Conservation (phyloP, 2,113 vertebrate genomes). For the Aldabrachelys gigantea region DNA sequence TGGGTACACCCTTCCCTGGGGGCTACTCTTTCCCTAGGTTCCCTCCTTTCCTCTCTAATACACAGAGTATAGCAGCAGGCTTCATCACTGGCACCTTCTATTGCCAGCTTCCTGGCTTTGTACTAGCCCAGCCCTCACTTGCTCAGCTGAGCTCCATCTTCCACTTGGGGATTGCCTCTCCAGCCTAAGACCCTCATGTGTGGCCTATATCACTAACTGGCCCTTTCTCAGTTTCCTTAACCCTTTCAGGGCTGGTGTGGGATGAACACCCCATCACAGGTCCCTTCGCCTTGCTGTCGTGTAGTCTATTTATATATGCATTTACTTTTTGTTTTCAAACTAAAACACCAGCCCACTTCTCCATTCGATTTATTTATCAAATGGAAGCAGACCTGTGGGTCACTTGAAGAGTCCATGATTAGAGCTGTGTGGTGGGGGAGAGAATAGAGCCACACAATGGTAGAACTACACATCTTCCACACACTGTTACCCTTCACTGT, state of each 20-base stretch:
- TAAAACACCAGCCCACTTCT: neutral
- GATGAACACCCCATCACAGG: neutral
- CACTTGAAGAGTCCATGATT: conserved; percentile 2
- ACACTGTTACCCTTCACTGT: neutral
- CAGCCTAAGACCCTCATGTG: neutral
- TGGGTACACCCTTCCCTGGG: neutral
- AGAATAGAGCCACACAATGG: neutral
- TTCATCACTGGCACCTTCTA: neutral
- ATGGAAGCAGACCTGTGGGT: neutral
- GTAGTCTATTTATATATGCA: neutral
- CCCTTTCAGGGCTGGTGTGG: neutral
- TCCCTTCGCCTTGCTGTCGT: accelerated
- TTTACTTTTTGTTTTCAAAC: neutral
- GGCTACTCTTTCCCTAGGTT: neutral
- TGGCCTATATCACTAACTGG: neutral
- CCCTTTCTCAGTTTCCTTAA: neutral
- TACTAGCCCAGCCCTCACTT: neutral
- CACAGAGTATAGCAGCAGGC: neutral
- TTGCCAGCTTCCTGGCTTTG: neutral
- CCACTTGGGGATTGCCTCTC: neutral
- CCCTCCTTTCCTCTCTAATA: neutral
- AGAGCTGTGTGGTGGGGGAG: neutral
- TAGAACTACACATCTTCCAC: neutral
- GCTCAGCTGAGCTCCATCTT: neutral
- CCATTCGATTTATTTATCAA: conserved; percentile 24